Base-by-base conservation (phyloP, 2,888 invertebrate genomes). In the Ypsolopha sequella region DNA sequence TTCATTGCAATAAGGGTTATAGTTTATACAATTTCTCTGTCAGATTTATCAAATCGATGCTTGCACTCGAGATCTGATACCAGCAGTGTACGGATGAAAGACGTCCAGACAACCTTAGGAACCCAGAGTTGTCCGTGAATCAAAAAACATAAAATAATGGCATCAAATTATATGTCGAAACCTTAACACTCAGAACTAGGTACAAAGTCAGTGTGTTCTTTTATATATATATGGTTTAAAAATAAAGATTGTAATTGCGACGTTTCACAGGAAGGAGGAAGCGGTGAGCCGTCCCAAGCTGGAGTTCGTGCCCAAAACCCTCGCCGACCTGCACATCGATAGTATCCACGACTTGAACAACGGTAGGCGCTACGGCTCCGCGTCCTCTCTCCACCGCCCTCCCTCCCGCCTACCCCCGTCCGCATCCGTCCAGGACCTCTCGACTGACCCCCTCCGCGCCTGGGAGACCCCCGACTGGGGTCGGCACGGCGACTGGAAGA, bases 301-400 rank as follows among this genome's bases (percentile, higher is more conserved):
- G 81, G 96, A 96, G 84, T 97, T 96, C 80, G 91, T 94, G 67
- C 96, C 97, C 67, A 97, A 96, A 89, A 94, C 95, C 55, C 88
- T 97, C 66, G 90, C 93, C 56, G 96, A 96, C 84, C 90, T 96
- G 59, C 91, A 94, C 82, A 92, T 95, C 80, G 95, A 95, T 75
- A 90, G 90, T 68, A 74, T 91, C 68, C 87, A 90, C 69, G 93
- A 94, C 81, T 89, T 91, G 85, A 90, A 87, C 81, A 85, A 89
- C 76, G 89, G 89, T 89, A 89, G 89, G 89, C 80, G 78, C 75
- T 87, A 80, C 79, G 85, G 86, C 74, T 86, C 86, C 78, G 73
- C 80, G 59, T 80, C 77, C 61, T 81, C 78, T 73, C 80, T 86
- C 51, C 72, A 82, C 52, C 51, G 14, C 51, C 72, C 73, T 62